phyloP scores from a whole-genome alignment of 2,113 vertebrate genomes.

The Triplophysa siluroides region DNA sequence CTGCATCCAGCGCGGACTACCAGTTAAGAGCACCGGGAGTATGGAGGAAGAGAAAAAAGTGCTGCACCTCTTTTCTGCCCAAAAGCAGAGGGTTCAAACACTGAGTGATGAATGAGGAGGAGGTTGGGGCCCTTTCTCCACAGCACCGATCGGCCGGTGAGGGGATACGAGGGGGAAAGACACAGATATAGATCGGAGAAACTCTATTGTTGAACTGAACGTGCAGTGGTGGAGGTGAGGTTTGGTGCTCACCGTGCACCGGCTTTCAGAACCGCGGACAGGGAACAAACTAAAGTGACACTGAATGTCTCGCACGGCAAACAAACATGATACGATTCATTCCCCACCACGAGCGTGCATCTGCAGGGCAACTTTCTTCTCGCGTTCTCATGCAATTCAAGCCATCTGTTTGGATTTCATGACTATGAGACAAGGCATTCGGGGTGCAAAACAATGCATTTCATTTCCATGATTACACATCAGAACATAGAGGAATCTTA shows the following conservation, averaged over 20 bases:
- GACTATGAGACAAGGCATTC: too few relatives aligned
- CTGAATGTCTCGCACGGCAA: neutral
- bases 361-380: neutral
- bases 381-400: neutral
- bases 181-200: constrained; percentile 40
- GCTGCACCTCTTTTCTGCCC: constrained; percentile 76
- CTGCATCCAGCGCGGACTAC: constrained; percentile 98
- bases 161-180: constrained; percentile 46
- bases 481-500: too few relatives aligned
- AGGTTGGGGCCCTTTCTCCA: constrained; percentile 85
- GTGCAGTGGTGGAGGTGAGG: neutral
- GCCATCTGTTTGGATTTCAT: too few relatives aligned
- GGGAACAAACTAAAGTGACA: neutral
- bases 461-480: neutral
- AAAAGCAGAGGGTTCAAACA: constrained; percentile 91
- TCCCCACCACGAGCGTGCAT: neutral
- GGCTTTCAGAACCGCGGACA: neutral
- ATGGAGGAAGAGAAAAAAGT: constrained; percentile 62
- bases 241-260: neutral
- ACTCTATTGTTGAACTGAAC: neutral
- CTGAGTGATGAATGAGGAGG: constrained; percentile 97
- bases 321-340: neutral
- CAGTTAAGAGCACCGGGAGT: constrained; percentile 67
- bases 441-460: neutral
- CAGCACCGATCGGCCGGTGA: constrained; percentile 76